Conservation (phyloP, 2,888 invertebrate species). For the Calliscelio sp. region DNA sequence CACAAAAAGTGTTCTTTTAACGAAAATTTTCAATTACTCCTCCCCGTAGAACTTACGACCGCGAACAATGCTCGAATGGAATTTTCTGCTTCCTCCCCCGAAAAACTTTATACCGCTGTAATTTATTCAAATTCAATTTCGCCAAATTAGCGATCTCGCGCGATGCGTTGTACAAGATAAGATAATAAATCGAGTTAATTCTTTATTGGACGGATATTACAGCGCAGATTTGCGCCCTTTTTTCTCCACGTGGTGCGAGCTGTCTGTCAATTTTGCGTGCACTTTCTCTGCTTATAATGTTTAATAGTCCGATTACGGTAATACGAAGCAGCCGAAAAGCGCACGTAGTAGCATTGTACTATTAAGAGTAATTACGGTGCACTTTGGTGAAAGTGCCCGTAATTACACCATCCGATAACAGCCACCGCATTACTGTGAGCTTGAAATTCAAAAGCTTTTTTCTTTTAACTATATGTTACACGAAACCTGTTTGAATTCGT, state of each 20-base stretch:
- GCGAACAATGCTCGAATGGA: slow-evolving; percentile 39
- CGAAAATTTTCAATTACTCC: slow-evolving; percentile 64
- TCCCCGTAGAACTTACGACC: slow-evolving; percentile 44
- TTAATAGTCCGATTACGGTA: slow-evolving; percentile 61
- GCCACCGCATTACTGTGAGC: slow-evolving; percentile 51
- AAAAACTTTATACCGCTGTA: slow-evolving; percentile 34
- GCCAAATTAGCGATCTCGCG: slow-evolving; percentile 19
- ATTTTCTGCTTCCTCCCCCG: slow-evolving; percentile 23
- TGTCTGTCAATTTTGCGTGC: slow-evolving; percentile 39
- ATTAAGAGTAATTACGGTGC: slow-evolving; percentile 70
- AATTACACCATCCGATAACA: slow-evolving; percentile 69
- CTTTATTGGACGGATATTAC: background rate
- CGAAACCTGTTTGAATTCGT: slow-evolving; percentile 47
- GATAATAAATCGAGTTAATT: slow-evolving; percentile 6
- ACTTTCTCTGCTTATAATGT: slow-evolving; percentile 49
- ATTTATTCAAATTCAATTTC: slow-evolving; percentile 60
- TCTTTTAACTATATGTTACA: slow-evolving; percentile 52
- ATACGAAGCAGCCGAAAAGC: slow-evolving; percentile 60
- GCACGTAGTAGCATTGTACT: slow-evolving; percentile 59
- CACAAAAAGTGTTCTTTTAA: slow-evolving; percentile 52
- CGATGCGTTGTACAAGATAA: background rate
- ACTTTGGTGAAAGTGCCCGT: slow-evolving; percentile 67
- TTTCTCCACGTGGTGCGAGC: background rate
- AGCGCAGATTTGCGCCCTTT: background rate
- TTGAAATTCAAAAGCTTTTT: slow-evolving; percentile 47